A percentile compares a stretch with the other conserved stretches of the same genome.
Evolutionary conservation across 2,888 invertebrate species (phyloP).

Genomic region (Microctonus hyperodae): DNA sequence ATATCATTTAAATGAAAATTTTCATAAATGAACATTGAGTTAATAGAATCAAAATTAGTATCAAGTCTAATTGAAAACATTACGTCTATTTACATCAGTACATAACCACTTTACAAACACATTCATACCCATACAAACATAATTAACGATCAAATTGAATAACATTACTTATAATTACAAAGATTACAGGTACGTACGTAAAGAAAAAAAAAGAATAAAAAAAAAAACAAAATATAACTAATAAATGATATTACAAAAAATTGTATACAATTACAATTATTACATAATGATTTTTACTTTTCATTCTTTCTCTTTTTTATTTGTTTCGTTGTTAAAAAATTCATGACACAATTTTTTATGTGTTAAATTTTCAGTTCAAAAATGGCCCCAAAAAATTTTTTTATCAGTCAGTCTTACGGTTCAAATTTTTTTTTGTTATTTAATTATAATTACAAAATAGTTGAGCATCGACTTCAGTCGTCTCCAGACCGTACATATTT

Average conservation of each 20-base stretch:
- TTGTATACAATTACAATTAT: neutral
- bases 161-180: neutral
- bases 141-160: neutral
- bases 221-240: neutral
- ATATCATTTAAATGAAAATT: too few relatives aligned
- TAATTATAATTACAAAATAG: slow-evolving; percentile 31
- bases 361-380: slow-evolving; percentile 43
- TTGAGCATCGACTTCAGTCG: slow-evolving; percentile 26
- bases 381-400: slow-evolving; percentile 54
- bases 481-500: slow-evolving; percentile 34
- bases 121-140: neutral
- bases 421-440: slow-evolving; percentile 25
- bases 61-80: neutral
- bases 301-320: neutral
- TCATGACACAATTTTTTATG: slow-evolving; percentile 1
- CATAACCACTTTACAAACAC: neutral
- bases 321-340: slow-evolving; percentile 26
- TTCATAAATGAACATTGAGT: too few relatives aligned
- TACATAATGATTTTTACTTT: slow-evolving; percentile 10
- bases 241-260: neutral
- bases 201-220: neutral
- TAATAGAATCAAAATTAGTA: too few relatives aligned
- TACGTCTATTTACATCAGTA: neutral
- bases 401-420: slow-evolving; percentile 55
- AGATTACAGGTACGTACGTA: neutral